Evolutionary conservation across 2,888 invertebrate genomes (phyloP).

Genomic region (Allophyes oxyacanthae): DNA sequence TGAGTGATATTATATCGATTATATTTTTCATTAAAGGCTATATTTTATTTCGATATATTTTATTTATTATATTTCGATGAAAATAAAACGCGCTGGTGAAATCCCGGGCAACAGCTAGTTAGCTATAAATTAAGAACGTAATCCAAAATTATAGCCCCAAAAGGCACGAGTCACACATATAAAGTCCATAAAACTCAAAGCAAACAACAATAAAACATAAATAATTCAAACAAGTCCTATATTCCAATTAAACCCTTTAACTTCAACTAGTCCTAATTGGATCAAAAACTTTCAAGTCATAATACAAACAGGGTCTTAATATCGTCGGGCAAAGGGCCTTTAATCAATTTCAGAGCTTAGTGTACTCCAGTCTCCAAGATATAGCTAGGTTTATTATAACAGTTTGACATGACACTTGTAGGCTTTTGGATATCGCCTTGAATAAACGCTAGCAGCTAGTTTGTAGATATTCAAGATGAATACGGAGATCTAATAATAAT

Average conservation of each 20-base stretch:
- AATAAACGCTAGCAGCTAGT: conserved; percentile 5
- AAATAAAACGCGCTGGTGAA: no score
- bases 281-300: conserved; percentile 34
- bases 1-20: no score
- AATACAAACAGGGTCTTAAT: conserved; percentile 25
- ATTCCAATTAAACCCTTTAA: conserved; percentile 20
- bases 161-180: no score
- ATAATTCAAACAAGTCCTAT: neutral
- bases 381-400: conserved; percentile 7
- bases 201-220: conserved; percentile 1
- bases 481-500: neutral
- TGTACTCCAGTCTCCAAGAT: conserved; percentile 8
- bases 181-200: neutral
- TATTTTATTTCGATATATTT: no score
- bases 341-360: conserved; percentile 49
- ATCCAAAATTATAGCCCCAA: no score
- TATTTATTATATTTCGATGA: no score
- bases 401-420: conserved; percentile 10
- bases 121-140: no score
- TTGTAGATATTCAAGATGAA: conserved; percentile 12
- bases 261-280: conserved; percentile 21
- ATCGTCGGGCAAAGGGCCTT: conserved; percentile 22
- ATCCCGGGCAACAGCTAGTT: no score
- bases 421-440: conserved; percentile 8
- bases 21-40: no score